Conservation (phyloP, 2,888 invertebrate genomes). For the Mylabris sibirica region DNA sequence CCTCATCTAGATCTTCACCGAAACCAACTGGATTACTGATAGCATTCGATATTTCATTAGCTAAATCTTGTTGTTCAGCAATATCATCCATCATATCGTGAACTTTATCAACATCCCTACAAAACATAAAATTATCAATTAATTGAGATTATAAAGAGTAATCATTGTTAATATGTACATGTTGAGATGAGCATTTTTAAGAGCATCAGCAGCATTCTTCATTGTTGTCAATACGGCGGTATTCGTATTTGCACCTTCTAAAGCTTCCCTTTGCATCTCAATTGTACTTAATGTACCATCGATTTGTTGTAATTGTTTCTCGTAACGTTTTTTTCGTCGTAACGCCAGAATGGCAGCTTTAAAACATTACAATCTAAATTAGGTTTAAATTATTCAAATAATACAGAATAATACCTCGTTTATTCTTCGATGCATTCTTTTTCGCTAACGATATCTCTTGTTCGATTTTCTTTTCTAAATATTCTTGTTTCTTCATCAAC, state of each 20-base stretch:
- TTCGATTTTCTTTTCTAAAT: conserved; percentile 92
- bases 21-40: conserved; percentile 95
- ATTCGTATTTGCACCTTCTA: conserved; percentile 96
- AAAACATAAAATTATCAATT: conserved; percentile 33
- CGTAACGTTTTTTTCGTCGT: conserved; percentile 95
- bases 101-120: conserved; percentile 94
- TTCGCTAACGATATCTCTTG: conserved; percentile 84
- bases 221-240: conserved; percentile 95
- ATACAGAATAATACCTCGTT: conserved; percentile 70
- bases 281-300: conserved; percentile 97
- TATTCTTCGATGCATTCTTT: conserved; percentile 94
- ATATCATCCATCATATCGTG: conserved; percentile 99
- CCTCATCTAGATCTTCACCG: conserved; percentile 88
- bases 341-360: conserved; percentile 92
- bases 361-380: not conserved
- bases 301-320: conserved; percentile 94
- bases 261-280: conserved; percentile 93
- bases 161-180: conserved; percentile 68
- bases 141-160: no score
- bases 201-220: conserved; percentile 92
- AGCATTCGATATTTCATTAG: conserved; percentile 96
- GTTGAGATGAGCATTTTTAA: conserved; percentile 94
- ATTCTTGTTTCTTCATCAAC: conserved; percentile 94
- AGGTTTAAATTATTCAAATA: not conserved
- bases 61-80: conserved; percentile 97